Conservation (phyloP, 2,888 invertebrate genomes). For the Drosophila nr. perissopoda region DNA sequence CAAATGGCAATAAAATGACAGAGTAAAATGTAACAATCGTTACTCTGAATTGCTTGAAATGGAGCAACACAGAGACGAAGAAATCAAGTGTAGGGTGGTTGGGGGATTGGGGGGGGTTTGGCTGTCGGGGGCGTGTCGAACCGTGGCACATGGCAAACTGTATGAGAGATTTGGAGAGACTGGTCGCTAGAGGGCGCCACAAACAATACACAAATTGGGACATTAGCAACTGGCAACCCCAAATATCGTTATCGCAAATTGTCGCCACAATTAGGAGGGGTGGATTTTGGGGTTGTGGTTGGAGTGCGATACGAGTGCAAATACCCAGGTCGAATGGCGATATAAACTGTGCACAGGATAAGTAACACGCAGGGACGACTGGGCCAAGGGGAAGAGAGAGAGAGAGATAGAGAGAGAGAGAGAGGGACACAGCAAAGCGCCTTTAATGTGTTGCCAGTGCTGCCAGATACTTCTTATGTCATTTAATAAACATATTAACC, state of each 20-base stretch:
- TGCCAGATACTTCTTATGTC: constrained; percentile 32
- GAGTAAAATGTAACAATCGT: constrained; percentile 67
- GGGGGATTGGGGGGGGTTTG: not conserved
- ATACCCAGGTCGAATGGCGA: constrained; percentile 12
- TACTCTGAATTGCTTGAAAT: constrained; percentile 34
- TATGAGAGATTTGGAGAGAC: constrained; percentile 1
- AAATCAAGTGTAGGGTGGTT: not conserved
- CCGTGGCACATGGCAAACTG: constrained; percentile 8
- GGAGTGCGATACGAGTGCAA: not conserved
- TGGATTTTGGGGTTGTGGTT: not conserved
- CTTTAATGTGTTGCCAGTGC: constrained; percentile 20
- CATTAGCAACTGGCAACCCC: constrained; percentile 51
- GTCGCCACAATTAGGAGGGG: constrained; percentile 56
- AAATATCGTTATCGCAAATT: constrained; percentile 63
- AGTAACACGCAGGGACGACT: not conserved
- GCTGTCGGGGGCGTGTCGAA: constrained; percentile 24
- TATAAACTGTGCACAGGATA: constrained; percentile 21
- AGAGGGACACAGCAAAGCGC: constrained; percentile 4
- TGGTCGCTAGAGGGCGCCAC: constrained; percentile 59
- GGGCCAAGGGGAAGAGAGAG: not conserved
- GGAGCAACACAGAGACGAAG: constrained; percentile 8
- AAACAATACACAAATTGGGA: constrained; percentile 64
- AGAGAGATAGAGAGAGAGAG: not conserved
- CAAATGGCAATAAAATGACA: constrained; percentile 78
- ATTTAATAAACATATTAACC: constrained; percentile 43